These are phyloP conservation scores for Hyalella azteca DNA, from an alignment of 2,888 invertebrate genomes.

Conservation along the genomic window DNA sequence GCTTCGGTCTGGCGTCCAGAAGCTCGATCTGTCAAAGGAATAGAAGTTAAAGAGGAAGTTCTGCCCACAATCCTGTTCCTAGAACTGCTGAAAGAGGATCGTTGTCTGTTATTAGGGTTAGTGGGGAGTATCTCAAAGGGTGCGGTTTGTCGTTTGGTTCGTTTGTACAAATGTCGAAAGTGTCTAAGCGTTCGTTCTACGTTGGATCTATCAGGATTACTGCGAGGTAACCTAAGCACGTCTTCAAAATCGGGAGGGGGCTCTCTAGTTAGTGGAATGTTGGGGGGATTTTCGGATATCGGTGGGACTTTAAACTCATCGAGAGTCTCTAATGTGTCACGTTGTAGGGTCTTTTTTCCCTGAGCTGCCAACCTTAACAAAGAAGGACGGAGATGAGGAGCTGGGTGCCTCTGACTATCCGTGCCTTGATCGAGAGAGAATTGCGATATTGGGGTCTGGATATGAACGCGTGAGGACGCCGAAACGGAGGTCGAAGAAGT, in stretches of 20 bases:
- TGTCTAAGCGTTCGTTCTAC: constrained; percentile 26
- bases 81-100: neutral
- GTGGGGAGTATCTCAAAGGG: neutral
- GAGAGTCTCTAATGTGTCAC: constrained; percentile 31
- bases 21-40: constrained; percentile 12
- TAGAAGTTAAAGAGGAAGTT: constrained; percentile 22
- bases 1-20: neutral
- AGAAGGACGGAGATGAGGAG: constrained; percentile 57
- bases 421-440: constrained; percentile 54
- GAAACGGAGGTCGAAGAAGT: constrained; percentile 54
- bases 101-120: constrained; percentile 6
- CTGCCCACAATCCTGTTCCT: neutral
- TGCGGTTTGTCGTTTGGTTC: constrained; percentile 27
- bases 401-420: constrained; percentile 44
- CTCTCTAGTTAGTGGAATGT: constrained; percentile 37
- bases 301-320: neutral
- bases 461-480: constrained; percentile 56
- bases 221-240: constrained; percentile 46
- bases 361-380: constrained; percentile 55
- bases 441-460: constrained; percentile 56
- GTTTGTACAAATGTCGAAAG: constrained; percentile 24
- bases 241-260: constrained; percentile 52
- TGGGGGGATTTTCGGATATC: constrained; percentile 19
- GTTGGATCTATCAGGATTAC: constrained; percentile 20
- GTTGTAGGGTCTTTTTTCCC: constrained; percentile 49